Evolutionary conservation across 2,888 invertebrate genomes (phyloP), one percentile per base, ranked within the genome.

Genomic region (Litoditis marina): DNA sequence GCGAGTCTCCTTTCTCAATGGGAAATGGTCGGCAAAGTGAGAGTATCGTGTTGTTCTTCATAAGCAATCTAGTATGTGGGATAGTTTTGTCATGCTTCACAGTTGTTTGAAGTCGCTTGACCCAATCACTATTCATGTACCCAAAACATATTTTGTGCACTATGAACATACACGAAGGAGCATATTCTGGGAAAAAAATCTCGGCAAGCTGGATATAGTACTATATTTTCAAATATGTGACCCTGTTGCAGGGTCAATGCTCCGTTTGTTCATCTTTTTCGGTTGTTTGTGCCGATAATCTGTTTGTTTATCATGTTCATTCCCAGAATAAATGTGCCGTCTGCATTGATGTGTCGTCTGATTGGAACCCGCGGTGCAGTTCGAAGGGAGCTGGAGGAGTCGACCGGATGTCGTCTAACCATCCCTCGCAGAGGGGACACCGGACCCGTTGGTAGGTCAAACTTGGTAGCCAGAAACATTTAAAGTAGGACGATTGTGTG

Each of bases 371-470:
- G 30, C 13, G 61, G 61, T 8, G 28, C 25, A 7, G 50, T 25
- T 22, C 46, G 44, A 2, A 49, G 39, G 11, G 19, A 54, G 13
- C n/a, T 73, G 39, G 70, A 73, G 42, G 65, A 68, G n/a, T 50
- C 53, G 1, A 73, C 73, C 0, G 52, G 56, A 11, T 71, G 70
- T 47, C 49, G 69, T 5, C 34, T 73, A 22, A 61, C 60, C 8
- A 73, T 66, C 3, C 73, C 73, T 0, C 42, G 66, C 25, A 63
- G 39, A 31, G 65, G 60, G 0, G 31, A 64, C 22, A 19, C 60
- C 27, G 58, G 50, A 47, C 60, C 60, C 4, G 60, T 64, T 55
- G 66, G 68, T 72, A 22, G 50, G 60, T 27, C 28, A 19, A n/a
- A n/a, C n/a, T 47, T 58, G 16, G n/a, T 7, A 32, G 11, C n/a